Base-by-base conservation (phyloP, 2,888 invertebrate genomes). In the Eupithecia subfuscata region DNA sequence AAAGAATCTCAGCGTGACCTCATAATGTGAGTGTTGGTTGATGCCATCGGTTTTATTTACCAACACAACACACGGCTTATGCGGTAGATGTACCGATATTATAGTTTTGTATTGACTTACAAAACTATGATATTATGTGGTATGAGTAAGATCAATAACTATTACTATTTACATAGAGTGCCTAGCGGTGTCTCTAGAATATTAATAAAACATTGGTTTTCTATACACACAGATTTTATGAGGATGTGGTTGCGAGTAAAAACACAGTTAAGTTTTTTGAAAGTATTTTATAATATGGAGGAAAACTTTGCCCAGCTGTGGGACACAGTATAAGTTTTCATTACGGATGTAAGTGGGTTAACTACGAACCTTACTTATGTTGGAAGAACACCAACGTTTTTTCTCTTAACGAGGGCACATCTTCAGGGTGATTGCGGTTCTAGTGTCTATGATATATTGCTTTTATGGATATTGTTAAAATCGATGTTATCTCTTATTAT, bases 81-180 rank as follows among this genome's bases (percentile, higher is more conserved):
- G 18, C 8, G 4, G 5, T 48, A 2, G 4, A 56, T 52, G 25
- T 60, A 60, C 22, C 60, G 25, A 14, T 25, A 22, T 14, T 30
- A 1, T 30, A 30, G 30, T 30, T 30, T 2, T 30, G 30, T 30
- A 30, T 30, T 30, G 30, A 30, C 60, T 60, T 60, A 60, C 25
- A 60, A 25, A 60, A 25, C 60, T 22, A 25, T 25, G 25, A 6
- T 60, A 56, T 56, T 22, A 25, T 60, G 25, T 60, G 25, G 60
- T 60, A 60, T 60, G 60, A 25, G 60, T 56, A 14, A 25, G 60
- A 60, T 60, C 25, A 60, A 60, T 25, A 25, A 60, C 25, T 14
- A 60, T 60, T 25, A 60, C 25, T 25, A 60, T 60, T 25, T 60
- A 60, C 60, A 60, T 60, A 60, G 8, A 60, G 60, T 60, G 56